Conservation (phyloP, 2,888 invertebrate genomes). For the Diaperis boleti region DNA sequence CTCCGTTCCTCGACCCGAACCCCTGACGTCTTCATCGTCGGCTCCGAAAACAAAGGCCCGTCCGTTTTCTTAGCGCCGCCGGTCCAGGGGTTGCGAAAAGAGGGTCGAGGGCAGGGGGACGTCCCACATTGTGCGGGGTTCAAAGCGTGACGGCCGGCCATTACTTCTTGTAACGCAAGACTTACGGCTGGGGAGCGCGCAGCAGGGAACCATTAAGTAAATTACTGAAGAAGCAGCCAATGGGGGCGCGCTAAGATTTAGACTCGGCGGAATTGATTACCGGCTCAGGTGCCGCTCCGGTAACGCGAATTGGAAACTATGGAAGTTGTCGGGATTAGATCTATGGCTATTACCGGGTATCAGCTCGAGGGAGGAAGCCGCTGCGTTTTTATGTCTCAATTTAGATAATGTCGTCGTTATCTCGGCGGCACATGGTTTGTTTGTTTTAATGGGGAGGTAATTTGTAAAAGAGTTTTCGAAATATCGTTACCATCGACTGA, state of each 20-base stretch:
- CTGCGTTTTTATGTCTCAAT: constrained; percentile 47
- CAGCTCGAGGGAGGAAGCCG: constrained; percentile 12
- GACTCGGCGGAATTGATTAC: constrained; percentile 65
- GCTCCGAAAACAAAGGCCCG: constrained; percentile 47
- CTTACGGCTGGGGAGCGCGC: constrained; percentile 64
- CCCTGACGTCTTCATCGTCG: constrained; percentile 50
- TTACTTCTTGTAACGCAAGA: constrained; percentile 67
- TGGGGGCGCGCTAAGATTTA: constrained; percentile 63
- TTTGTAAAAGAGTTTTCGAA: not conserved
- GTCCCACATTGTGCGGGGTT: constrained; percentile 60
- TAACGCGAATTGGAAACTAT: constrained; percentile 52
- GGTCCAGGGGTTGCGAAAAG: constrained; percentile 38
- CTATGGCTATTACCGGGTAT: constrained; percentile 47
- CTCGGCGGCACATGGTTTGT: not conserved
- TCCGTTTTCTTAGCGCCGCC: constrained; percentile 39
- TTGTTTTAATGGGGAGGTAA: constrained; percentile 27
- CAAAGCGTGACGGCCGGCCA: constrained; percentile 67
- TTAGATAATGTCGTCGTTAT: constrained; percentile 48
- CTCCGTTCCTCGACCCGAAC: constrained; percentile 31
- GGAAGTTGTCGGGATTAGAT: constrained; percentile 48
- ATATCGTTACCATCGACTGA: no score
- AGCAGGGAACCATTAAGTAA: constrained; percentile 67
- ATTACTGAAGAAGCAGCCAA: constrained; percentile 66
- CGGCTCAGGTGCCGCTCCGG: constrained; percentile 63
- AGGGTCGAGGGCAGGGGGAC: constrained; percentile 48